phyloP scores from a whole-genome alignment of 2,888 invertebrate genomes.

The Caenorhabditis becei region DNA sequence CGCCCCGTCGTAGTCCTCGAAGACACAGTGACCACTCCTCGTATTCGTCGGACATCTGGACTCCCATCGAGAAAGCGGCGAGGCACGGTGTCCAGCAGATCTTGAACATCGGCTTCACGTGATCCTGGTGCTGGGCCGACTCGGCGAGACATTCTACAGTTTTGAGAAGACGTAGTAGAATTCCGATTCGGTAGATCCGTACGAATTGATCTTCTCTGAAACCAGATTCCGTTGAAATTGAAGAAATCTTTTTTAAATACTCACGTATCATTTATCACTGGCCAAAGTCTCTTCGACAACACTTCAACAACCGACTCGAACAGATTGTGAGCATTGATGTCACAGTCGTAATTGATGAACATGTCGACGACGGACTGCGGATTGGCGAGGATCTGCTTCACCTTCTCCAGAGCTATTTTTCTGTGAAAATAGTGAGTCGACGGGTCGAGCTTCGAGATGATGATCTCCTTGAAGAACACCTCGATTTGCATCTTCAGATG shows the following conservation, averaged over 20 bases:
- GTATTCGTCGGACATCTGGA: conserved; percentile 97
- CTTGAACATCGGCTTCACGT: conserved; percentile 99
- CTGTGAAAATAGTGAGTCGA: conserved; percentile 98
- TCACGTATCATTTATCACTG: too few relatives aligned
- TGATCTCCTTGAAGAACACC: conserved; percentile 99
- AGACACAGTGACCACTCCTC: conserved; percentile 96
- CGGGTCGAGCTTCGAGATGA: conserved; percentile 97
- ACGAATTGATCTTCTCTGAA: too few relatives aligned
- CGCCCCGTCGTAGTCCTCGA: conserved; percentile 89
- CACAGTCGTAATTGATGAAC: conserved; percentile 99
- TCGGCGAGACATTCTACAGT: conserved; percentile 93
- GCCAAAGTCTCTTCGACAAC: conserved; percentile 68
- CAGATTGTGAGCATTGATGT: conserved; percentile 96
- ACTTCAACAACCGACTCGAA: conserved; percentile 86
- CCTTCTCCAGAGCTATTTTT: conserved; percentile 98
- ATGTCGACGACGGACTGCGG: conserved; percentile 98
- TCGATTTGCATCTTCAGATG: conserved; percentile 99
- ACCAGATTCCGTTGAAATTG: too few relatives aligned
- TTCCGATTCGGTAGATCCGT: too few relatives aligned
- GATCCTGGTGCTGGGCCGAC: conserved; percentile 96
- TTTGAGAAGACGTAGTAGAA: too few relatives aligned
- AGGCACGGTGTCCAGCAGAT: conserved; percentile 99
- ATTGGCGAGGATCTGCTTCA: conserved; percentile 84
- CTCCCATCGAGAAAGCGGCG: conserved; percentile 97
- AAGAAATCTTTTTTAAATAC: too few relatives aligned